These are phyloP conservation scores for Malurus alboscapulatus DNA, from an alignment of 2,113 vertebrate genomes.

Conservation along the genomic window DNA sequence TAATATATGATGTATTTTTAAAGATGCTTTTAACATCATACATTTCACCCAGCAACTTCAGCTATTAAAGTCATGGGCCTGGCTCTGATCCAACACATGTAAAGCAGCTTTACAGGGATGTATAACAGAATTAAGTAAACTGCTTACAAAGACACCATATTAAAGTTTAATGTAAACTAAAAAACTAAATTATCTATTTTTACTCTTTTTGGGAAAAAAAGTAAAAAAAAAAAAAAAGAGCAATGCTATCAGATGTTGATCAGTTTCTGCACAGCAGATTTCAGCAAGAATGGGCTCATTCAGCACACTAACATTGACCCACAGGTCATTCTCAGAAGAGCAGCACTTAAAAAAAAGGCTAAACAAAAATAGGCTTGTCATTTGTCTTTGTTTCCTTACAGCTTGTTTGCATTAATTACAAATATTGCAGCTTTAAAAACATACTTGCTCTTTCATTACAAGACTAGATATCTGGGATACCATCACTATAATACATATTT, in stretches of 20 bases:
- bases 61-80: neutral
- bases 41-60: neutral
- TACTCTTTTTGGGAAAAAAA: too few relatives aligned
- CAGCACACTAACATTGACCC: neutral
- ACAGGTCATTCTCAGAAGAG: neutral
- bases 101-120: neutral
- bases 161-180: neutral
- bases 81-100: fast-evolving
- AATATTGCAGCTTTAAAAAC: neutral
- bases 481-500: neutral
- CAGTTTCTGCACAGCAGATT: neutral
- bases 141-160: neutral
- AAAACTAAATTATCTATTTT: neutral
- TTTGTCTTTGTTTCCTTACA: neutral
- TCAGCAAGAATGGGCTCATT: neutral
- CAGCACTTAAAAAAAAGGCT: neutral
- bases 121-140: neutral
- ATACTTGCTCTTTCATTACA: neutral
- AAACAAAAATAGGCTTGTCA: neutral
- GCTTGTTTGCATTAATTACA: neutral
- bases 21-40: neutral
- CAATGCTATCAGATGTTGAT: neutral
- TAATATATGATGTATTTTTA: fast-evolving
- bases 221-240: neutral
- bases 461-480: neutral